phyloP scores from a whole-genome alignment of 1,140 invertebrate species.

The Meloidogyne exigua region DNA sequence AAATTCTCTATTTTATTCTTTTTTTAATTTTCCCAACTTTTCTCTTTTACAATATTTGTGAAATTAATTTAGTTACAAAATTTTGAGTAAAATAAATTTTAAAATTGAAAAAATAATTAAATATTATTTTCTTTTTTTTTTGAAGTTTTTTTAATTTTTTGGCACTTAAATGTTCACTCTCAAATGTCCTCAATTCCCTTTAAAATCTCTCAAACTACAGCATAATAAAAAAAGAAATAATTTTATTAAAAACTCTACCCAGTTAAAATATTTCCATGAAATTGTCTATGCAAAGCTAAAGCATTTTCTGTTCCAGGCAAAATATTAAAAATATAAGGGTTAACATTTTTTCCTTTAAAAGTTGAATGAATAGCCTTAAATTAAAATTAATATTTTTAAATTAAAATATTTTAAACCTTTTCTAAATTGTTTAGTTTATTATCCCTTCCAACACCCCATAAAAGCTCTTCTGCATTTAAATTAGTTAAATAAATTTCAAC shows the following conservation, averaged over 20 bases:
- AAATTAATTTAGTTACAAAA: too few relatives aligned
- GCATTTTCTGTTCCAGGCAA: conserved; percentile 26
- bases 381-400: not conserved
- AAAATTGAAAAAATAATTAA: too few relatives aligned
- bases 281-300: conserved; percentile 24
- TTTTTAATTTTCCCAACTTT: too few relatives aligned
- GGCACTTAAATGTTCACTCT: too few relatives aligned
- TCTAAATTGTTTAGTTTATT: conserved; percentile 30
- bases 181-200: too few relatives aligned
- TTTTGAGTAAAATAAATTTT: too few relatives aligned
- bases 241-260: conserved; percentile 2
- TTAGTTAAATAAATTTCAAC: conserved; percentile 54
- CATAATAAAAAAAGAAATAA: too few relatives aligned
- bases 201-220: too few relatives aligned
- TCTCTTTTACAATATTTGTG: too few relatives aligned
- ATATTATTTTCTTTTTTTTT: too few relatives aligned
- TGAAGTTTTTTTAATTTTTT: too few relatives aligned
- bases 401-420: conserved; percentile 42
- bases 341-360: conserved; percentile 53
- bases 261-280: conserved; percentile 23
- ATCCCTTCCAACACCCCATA: conserved; percentile 35
- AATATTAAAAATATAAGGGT: conserved; percentile 61
- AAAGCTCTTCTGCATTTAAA: conserved; percentile 56
- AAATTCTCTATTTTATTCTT: too few relatives aligned
- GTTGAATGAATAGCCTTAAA: conserved; percentile 47